Base-by-base conservation (phyloP, 2,888 invertebrate species). In the Monopis laevigella region DNA sequence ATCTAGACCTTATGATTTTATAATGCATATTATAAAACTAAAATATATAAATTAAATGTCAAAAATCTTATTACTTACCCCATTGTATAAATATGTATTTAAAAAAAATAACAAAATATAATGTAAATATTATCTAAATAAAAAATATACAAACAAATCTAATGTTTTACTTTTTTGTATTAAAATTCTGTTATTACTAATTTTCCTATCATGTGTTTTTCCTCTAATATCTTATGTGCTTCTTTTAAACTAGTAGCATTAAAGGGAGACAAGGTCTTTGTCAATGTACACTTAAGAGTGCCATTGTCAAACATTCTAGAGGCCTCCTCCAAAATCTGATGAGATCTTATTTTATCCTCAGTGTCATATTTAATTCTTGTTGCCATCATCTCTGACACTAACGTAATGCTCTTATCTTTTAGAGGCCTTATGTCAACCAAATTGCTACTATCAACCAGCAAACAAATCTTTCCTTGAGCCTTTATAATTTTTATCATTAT, bases 291-390 rank as follows among this genome's bases (percentile, higher is more conserved):
- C 45, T 64, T 70, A 14, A 78, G 45, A 43, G 55, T 56, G 2
- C 70, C 69, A 10, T 53, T 54, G 8, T 70, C 71, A 30, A 75
- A 48, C 62, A 72, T 56, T 41, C 57, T 61, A 1, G 77, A 68
- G 1, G 73, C 49, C 43, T 56, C 51, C 12, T 53, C 47, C 26
- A 77, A 50, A 30, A 74, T 71, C 44, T 70, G 67, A 46, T 68
- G 55, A 41, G 67, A 63, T 35, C 65, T 62, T 8, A 53, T 52
- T 45, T 62, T 68, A 43, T 77, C 74, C 21, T 65, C 67, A 3
- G 75, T 73, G 12, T 77, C 48, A 49, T 72, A 77, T 50, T 67
- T 71, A 5, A 68, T 55, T 47, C 69, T 67, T 5, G 78, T 75
- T 2, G 32, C 42, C 68, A 78, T 71, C 62, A 62, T 63, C 57